phyloP scores from a whole-genome alignment of 2,888 invertebrate species.

The Cantharis lateralis region DNA sequence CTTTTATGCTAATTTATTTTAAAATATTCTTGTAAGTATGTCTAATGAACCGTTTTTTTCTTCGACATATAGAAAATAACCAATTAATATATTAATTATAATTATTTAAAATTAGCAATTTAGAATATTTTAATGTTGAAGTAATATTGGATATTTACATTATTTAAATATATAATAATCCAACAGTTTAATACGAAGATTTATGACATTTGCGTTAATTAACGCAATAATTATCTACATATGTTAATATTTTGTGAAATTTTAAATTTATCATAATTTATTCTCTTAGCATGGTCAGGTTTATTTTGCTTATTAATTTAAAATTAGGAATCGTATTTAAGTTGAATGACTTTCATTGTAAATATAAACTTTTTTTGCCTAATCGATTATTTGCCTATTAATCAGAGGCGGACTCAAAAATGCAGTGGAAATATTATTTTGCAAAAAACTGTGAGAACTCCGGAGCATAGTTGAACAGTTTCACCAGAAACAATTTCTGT shows the following conservation, averaged over 20 bases:
- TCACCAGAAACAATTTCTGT: too few species aligned
- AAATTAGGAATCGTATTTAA: neutral
- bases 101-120: neutral
- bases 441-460: too few species aligned
- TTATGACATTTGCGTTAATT: neutral
- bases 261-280: neutral
- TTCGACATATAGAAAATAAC: slow-evolving; percentile 1
- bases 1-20: slow-evolving; percentile 23
- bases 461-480: too few species aligned
- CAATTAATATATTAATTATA: slow-evolving; percentile 15
- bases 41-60: slow-evolving; percentile 25
- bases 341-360: neutral
- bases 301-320: slow-evolving; percentile 13
- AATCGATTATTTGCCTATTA: neutral
- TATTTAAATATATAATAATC: neutral
- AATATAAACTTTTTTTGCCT: neutral
- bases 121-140: neutral
- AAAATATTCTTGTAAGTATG: slow-evolving; percentile 22
- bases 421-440: too few species aligned
- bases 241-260: neutral
- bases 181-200: neutral
- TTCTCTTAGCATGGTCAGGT: neutral
- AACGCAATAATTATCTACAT: neutral
- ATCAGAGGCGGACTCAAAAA: neutral
- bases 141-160: neutral